These are phyloP conservation scores for Dicerorhinus sumatrensis DNA, from an alignment of 2,113 vertebrate species.

Conservation along the genomic window DNA sequence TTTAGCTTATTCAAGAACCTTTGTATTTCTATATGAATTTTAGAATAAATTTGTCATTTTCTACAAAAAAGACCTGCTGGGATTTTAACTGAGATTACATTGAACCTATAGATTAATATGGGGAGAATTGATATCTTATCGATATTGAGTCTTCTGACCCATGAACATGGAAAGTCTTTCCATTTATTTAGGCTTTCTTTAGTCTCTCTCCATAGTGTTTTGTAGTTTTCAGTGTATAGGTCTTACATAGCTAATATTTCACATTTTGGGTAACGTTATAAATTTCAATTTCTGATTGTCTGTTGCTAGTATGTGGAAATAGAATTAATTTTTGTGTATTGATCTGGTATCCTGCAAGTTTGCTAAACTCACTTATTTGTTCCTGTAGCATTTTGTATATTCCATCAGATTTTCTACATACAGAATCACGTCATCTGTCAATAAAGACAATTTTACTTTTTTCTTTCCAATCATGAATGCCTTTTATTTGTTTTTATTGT, in stretches of 20 bases:
- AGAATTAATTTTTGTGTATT: not conserved
- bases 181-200: not conserved
- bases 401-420: not conserved
- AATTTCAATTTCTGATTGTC: not conserved
- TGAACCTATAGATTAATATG: not conserved
- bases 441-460: not conserved
- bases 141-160: not conserved
- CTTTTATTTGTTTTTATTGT: not conserved
- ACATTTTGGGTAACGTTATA: not conserved
- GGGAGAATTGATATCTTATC: not conserved
- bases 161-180: not conserved
- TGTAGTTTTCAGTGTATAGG: not conserved
- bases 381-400: not conserved
- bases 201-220: not conserved
- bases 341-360: not conserved
- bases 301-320: not conserved
- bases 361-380: not conserved
- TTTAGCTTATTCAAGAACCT: not conserved
- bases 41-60: not conserved
- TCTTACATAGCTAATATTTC: not conserved
- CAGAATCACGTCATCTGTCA: not conserved
- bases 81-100: not conserved
- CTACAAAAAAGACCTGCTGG: not conserved
- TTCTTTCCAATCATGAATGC: not conserved
- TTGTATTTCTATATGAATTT: not conserved